A percentile compares a stretch with the other conserved stretches of the same genome.
Evolutionary conservation across 2,888 invertebrate species (phyloP).

Genomic region (Drosophila nigricruria): DNA sequence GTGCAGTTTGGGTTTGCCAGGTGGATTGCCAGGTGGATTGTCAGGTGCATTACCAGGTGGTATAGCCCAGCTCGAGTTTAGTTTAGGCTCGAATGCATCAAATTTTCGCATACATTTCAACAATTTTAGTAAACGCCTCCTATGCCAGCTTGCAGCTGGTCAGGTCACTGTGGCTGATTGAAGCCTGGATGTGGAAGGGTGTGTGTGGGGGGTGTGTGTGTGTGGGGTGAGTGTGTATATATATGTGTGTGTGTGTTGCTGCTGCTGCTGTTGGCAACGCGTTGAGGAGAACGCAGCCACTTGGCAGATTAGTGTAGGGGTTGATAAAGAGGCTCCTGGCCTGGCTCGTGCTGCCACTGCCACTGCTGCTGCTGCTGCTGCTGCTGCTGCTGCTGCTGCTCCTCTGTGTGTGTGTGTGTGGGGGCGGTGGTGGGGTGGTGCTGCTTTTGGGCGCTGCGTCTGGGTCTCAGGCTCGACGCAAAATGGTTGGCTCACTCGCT

Average conservation of each 20-base stretch:
- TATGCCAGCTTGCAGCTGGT: constrained; percentile 16
- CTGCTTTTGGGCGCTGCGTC: constrained; percentile 1
- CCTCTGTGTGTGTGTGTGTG: background rate
- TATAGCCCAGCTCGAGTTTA: background rate
- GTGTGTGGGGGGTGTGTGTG: background rate
- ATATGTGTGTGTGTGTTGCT: background rate
- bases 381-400: constrained; percentile 4
- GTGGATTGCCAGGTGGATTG: background rate
- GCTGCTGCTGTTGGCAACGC: constrained; percentile 32
- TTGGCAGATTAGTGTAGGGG: constrained; percentile 57
- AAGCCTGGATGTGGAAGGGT: background rate
- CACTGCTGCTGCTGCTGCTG: background rate
- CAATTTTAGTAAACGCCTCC: constrained; percentile 24
- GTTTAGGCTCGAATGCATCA: constrained; percentile 1
- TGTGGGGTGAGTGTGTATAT: background rate
- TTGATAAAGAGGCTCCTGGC: constrained; percentile 43
- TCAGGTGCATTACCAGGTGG: background rate
- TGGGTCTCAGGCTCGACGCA: constrained; percentile 26
- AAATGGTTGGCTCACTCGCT: constrained; percentile 53
- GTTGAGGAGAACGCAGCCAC: constrained; percentile 32
- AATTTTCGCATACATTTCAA: constrained; percentile 19
- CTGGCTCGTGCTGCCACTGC: constrained; percentile 9
- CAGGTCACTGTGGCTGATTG: constrained; percentile 21
- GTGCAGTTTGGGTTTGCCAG: background rate
- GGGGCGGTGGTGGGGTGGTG: background rate